These are phyloP conservation scores for Trematocara marginatum DNA, from an alignment of 2,113 vertebrate genomes.

Conservation along the genomic window DNA sequence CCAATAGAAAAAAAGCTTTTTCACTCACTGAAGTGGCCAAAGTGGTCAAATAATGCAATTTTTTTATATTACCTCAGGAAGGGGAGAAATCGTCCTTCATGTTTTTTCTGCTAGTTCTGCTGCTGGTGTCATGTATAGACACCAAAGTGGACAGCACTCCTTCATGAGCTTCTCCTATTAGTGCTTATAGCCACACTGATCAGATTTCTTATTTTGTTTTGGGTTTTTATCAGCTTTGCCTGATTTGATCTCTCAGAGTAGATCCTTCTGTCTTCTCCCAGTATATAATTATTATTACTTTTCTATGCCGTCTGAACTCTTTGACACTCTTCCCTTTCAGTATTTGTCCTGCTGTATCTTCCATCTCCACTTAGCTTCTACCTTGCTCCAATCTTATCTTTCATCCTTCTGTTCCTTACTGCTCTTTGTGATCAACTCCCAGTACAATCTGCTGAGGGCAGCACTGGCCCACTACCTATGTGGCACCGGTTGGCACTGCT, in stretches of 20 bases:
- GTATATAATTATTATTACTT: not conserved
- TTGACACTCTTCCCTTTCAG: not conserved
- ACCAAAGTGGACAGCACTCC: not conserved
- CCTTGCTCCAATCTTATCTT: not conserved
- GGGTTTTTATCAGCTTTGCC: not conserved
- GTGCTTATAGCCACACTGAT: not conserved
- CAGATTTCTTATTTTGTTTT: not conserved
- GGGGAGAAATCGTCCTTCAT: not conserved
- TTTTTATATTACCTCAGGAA: not conserved
- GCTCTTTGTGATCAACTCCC: constrained; percentile 34
- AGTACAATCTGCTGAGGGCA: constrained; percentile 40
- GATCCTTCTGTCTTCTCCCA: not conserved
- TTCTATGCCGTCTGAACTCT: not conserved
- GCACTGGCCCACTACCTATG: constrained; percentile 3
- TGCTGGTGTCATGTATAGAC: not conserved
- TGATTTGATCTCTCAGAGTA: not conserved
- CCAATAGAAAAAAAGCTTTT: not conserved
- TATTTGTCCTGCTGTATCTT: not conserved
- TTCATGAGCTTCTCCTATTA: not conserved
- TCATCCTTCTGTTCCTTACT: not conserved
- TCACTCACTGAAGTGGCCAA: not conserved
- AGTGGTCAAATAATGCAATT: not conserved
- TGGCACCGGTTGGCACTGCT: constrained; percentile 21
- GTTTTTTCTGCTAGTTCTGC: not conserved
- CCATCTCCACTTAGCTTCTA: not conserved